Evolutionary conservation across 2,888 invertebrate species (phyloP), one percentile per base, ranked within the genome.

Genomic region (Abrostola tripartita): DNA sequence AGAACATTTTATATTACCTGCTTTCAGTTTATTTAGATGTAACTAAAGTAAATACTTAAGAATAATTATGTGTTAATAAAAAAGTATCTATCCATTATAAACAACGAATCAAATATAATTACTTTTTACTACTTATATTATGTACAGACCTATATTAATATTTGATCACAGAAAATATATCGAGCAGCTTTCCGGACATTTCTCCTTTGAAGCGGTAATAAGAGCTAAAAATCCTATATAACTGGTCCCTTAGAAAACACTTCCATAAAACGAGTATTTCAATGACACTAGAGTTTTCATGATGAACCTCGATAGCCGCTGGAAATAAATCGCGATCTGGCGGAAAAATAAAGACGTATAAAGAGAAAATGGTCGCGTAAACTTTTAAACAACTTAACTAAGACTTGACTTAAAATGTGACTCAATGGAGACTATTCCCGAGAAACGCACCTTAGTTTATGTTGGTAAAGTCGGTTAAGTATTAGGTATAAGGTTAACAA

Each of bases 191-290:
- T 11, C 42, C 41, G 41, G 37, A 71, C 56, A 40, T 5, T 12
- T 11, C 35, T 36, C 14, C 49, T 61, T 62, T 41, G 38, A 62
- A 62, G 37, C 53, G 49, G 37, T 40, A 47, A 57, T 61, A 40
- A 47, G 57, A 58, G 42, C 59, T 63, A 66, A 69, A 50, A 63
- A 70, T 65, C 54, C 64, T 64, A 71, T 61, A 63, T 64, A 62
- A 54, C 65, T 57, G 54, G 36, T 35, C 53, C 61, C 61, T 76
- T 62, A 40, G 47, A 68, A 52, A 65, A 61, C 54, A 65, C 52
- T 72, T 35, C 52, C 55, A 51, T 65, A 44, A 71, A 75, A 65
- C 61, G 71, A 76, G 67, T 61, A 55, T 75, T 71, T 75, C 76
- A 71, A 74, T 61, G 62, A 58, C 44, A 67, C 75, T 67, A 35